Evolutionary conservation across 64 coral and sea anemone species (phyloP), one percentile per base, ranked within the genome.

Genomic region (Cladopsammia gracilis): DNA sequence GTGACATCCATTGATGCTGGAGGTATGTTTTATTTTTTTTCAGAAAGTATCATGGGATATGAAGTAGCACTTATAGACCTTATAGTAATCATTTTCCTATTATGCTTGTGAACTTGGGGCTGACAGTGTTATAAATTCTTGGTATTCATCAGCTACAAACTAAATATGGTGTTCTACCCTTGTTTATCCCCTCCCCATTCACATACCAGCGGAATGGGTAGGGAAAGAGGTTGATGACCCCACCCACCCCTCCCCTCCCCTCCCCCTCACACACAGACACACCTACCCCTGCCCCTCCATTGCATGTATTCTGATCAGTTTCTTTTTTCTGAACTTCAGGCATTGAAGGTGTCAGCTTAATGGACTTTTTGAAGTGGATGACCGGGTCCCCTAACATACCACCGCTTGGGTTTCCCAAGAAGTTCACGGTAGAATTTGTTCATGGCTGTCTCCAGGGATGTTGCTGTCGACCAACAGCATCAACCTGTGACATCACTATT

Each of bases 391-490:
- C 25, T 7, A 6, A 19, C 10, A 45, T 76, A 8, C 86, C 70
- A 9, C 70, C 70, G 16, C 87, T 77, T 19, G 71, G 73, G 11
- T 89, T 64, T 45, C 87, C 87, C 7, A 76, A 77, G 70, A 89
- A 77, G 56, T 77, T 89, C 19, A 22, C 19, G 25, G 60, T 90
- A 16, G 14, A 23, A 90, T 90, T 90, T 79, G 43, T 90, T 11
- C 88, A 90, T 79, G 88, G 88, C 48, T 90, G 88, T 49, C 3
- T 18, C 9, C 10, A 5, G 22, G 59, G 74, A 26, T 90, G 88
- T 54, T 22, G 75, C 20, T 90, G 88, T 69, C 60, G 88, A 13
- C 88, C 88, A 23, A 90, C 88, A 48, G 74, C 75, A n/a, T 90
- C 88, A 52, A 89, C 87, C 3, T 89, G 87, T 49, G 73, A 89